These are phyloP conservation scores for Daphoenositta chrysoptera DNA, from an alignment of 2,113 vertebrate species.

Conservation along the genomic window DNA sequence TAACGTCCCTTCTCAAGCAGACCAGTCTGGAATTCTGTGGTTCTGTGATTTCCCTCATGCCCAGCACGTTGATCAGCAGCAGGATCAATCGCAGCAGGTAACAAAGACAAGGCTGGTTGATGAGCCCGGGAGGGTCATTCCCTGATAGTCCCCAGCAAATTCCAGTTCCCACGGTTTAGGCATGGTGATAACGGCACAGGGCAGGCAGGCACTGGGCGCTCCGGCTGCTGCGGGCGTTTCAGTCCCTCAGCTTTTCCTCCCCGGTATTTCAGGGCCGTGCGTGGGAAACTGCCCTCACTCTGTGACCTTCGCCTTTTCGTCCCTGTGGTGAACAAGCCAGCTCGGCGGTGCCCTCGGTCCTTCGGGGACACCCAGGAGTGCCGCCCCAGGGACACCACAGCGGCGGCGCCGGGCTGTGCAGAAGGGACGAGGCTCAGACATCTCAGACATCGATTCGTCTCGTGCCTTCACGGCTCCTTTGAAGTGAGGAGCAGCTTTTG, in stretches of 20 bases:
- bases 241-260: not conserved
- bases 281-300: not conserved
- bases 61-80: not conserved
- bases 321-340: fast-evolving
- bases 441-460: fast-evolving
- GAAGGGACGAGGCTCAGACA: fast-evolving
- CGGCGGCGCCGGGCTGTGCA: fast-evolving
- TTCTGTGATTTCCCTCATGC: not conserved
- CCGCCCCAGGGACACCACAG: fast-evolving
- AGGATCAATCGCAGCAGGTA: not conserved
- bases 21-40: too few species aligned
- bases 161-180: too few species aligned
- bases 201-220: not conserved
- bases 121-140: fast-evolving
- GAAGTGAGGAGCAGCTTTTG: not conserved
- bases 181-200: fast-evolving
- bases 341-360: fast-evolving
- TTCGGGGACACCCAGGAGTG: fast-evolving
- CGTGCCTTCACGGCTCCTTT: fast-evolving
- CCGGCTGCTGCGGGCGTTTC: fast-evolving
- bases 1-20: not conserved
- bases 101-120: not conserved
- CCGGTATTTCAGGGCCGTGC: not conserved
- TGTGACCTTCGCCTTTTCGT: too few species aligned
- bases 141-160: not conserved